Evolutionary conservation across 2,888 invertebrate genomes (phyloP), one percentile per base, ranked within the genome.

Genomic region (Luperina testacea): DNA sequence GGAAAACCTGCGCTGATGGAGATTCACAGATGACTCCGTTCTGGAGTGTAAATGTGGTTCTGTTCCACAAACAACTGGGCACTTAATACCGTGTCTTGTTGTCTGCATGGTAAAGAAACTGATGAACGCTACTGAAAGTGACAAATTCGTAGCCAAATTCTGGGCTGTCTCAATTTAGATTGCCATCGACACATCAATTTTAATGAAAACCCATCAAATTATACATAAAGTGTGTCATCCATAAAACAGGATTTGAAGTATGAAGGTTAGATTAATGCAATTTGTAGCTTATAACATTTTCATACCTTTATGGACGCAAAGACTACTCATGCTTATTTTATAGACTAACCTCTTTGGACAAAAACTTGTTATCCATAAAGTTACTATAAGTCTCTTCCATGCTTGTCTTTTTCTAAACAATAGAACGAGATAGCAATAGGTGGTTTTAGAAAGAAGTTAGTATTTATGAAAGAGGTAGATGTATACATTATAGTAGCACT

Each of bases 211-310:
- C 7, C 48, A 68, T 68, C 11, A 68, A 68, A 20, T 27, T 11
- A 45, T 45, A 53, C 32, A 53, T 53, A n/a, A 53, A 68, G 8
- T 68, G 24, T 72, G 53, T 67, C 65, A 78, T 45, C 15, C 4
- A 38, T 81, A 61, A 48, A 70, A 78, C 64, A 67, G 20, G 70
- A 82, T 77, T 70, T 38, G 15, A 73, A 73, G 20, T 65, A 61
- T 82, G 61, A 78, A 82, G 32, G 59, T 8, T 20, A 68, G 3
- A 72, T 75, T 78, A 61, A 74, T 83, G 51, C 59, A 63, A 83
- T 83, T 82, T 82, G 83, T 72, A 64, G 20, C 51, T 79, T 38
- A 59, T 67, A 72, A 75, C 24, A 82, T 79, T 79, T 72, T 53
- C 57, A 75, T 83, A 79, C 38, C 4, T n/a, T 68, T 83, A 82